Evolutionary conservation across 1,140 invertebrate genomes (phyloP).

Genomic region (Galendromus occidentalis): DNA sequence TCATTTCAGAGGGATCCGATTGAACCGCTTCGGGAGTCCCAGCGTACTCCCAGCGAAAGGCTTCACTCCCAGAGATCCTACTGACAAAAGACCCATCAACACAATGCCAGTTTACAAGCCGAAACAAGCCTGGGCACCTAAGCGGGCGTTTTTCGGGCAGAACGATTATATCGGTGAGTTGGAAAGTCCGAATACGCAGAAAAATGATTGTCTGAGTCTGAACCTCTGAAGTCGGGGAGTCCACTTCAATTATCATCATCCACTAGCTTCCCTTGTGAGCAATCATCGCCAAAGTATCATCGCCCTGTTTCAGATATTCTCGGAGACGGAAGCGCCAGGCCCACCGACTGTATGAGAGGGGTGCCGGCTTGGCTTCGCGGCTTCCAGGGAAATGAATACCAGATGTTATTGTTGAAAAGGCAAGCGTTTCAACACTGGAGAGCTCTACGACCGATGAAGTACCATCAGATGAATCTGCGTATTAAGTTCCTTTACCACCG

Average conservation of each 20-base stretch:
- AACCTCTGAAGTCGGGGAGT: neutral
- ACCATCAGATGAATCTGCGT: conserved; percentile 47
- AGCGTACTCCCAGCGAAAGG: neutral
- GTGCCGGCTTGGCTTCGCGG: conserved; percentile 68
- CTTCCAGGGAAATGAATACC: conserved; percentile 26
- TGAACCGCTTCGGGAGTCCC: too few species aligned
- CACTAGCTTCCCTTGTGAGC: neutral
- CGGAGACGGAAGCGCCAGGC: conserved; percentile 56
- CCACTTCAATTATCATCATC: neutral
- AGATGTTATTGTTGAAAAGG: conserved; percentile 38
- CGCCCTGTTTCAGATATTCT: conserved; percentile 43
- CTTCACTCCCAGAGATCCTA: neutral
- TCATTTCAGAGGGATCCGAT: too few species aligned
- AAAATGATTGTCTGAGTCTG: neutral
- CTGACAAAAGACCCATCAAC: neutral
- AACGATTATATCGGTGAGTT: conserved; percentile 70
- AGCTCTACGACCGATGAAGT: conserved; percentile 45
- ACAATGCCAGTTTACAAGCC: neutral
- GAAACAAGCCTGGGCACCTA: conserved; percentile 40
- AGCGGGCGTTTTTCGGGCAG: conserved; percentile 66
- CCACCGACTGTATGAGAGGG: conserved; percentile 55
- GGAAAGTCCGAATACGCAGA: neutral
- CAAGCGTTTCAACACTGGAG: conserved; percentile 41
- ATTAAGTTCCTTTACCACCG: conserved; percentile 49
- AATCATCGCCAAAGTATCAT: neutral